Evolutionary conservation across 1,140 invertebrate genomes (phyloP), one percentile per base, ranked within the genome.

Genomic region (Hyles euphorbiae): DNA sequence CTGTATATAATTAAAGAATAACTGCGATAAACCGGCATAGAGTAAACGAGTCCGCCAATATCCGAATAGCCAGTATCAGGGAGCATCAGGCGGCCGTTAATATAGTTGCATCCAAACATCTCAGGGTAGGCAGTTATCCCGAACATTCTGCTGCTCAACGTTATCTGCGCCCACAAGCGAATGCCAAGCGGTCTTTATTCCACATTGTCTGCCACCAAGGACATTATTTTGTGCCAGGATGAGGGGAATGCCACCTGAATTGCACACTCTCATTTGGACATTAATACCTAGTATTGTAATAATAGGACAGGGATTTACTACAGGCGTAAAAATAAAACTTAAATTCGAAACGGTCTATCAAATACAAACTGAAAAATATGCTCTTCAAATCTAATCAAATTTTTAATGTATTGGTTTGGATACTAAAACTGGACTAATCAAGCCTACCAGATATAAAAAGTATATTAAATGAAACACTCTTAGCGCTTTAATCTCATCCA

Each of bases 181-280:
- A 58, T 51, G 59, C 64, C 56, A 51, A 56, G 10, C 63, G 62
- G 58, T 61, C 64, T 62, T 62, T 62, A 66, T 61, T 62, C 58
- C 58, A 48, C 60, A 66, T 59, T 62, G 56, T 61, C 56, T 60
- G 22, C 22, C 54, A 34, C 10, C 34, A 22, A 48, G 47, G 40
- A 34, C 40, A 53, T 53, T 58, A 58, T 46, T 48, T 57, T 53
- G 10, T 40, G 56, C 52, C 11, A 51, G 44, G 22, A 48, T 8
- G 44, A 5, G 11, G 3, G 11, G 3, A n/a, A 3, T 46, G 9
- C 3, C 44, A 46, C 2, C 3, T 46, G 9, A 10, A 10, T 46
- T 11, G 11, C 44, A 46, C 44, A 46, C 11, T 7, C 3, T 46
- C 7, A 10, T 46, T 46, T 46, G 9, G 9, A 0, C 0, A 46